Percentiles rank a stretch among this genome's conserved stretches.
These are phyloP conservation scores for Drosophila rhopaloa DNA, from an alignment of 1,140 invertebrate genomes.

Conservation along the genomic window DNA sequence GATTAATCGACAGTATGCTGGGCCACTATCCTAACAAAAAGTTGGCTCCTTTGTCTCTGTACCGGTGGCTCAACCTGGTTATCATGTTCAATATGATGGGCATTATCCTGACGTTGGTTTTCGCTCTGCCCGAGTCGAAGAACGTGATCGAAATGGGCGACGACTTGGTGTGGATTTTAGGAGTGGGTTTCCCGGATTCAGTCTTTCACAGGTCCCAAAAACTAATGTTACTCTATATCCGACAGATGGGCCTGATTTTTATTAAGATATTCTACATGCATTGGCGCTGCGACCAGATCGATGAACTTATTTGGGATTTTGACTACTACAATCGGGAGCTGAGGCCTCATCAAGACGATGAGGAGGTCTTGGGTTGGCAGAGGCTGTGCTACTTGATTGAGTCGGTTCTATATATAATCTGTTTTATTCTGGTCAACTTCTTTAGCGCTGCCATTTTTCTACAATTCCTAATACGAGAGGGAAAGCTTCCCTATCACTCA, in stretches of 20 bases:
- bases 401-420: slow-evolving; percentile 13
- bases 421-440: slow-evolving; percentile 20
- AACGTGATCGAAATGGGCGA: slow-evolving; percentile 56
- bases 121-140: slow-evolving; percentile 46
- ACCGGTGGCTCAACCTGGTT: slow-evolving; percentile 32
- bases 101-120: slow-evolving; percentile 11
- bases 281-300: slow-evolving; percentile 42
- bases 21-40: slow-evolving; percentile 52
- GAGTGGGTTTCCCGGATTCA: slow-evolving; percentile 22
- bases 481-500: slow-evolving; percentile 46
- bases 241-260: slow-evolving; percentile 36
- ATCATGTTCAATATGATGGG: slow-evolving; percentile 35
- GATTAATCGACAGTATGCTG: slow-evolving; percentile 13
- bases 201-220: not conserved
- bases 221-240: not conserved
- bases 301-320: slow-evolving; percentile 57
- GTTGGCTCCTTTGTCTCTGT: slow-evolving; percentile 15
- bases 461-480: slow-evolving; percentile 39
- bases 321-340: slow-evolving; percentile 37
- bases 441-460: slow-evolving; percentile 53
- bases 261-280: slow-evolving; percentile 40
- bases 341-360: slow-evolving; percentile 8
- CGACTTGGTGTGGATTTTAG: slow-evolving; percentile 56
- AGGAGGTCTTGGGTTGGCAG: slow-evolving; percentile 46
- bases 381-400: slow-evolving; percentile 57